Base-by-base conservation (phyloP, 2,888 invertebrate species). In the Chrysodeixis includens region DNA sequence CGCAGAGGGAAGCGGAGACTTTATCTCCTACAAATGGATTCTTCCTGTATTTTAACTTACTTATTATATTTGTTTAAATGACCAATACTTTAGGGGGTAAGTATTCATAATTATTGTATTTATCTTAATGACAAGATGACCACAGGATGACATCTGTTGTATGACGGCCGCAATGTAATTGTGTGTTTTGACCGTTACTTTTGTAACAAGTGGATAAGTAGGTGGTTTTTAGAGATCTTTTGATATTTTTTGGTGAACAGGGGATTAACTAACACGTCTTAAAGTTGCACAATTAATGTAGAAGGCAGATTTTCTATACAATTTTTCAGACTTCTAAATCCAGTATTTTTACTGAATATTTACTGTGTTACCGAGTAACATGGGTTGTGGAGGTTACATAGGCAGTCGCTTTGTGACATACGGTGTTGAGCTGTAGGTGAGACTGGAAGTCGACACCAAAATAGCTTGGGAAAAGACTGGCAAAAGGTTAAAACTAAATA, bases 181-280 rank as follows among this genome's bases (percentile, higher is more conserved):
- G 65, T 30, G 40, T 49, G 30, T 54, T 60, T 70, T 62, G 56
- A 30, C 40, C 52, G 61, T 66, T 61, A 30, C n/a, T n/a, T 35
- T n/a, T 14, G 16, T 1, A 5, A 8, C 44, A 30, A 12, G 9
- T 3, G 22, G 4, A 49, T n/a, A 8, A 14, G 4, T 70, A 70
- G 66, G 70, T 71, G 65, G 71, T 40, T 74, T 74, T 78, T 74
- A 26, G 76, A 71, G 75, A 62, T 78, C 75, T 64, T 8, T 40
- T 1, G 0, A n/a, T n/a, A 7, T 40, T 40, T 40, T 40, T 40
- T 40, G 40, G 40, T 40, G n/a, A n/a, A 3, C 40, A 26, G 26
- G 26, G 26, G 3, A n/a, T n/a, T n/a, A n/a, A n/a, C n/a, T n/a
- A n/a, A n/a, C n/a, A n/a, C n/a, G n/a, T n/a, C n/a, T n/a, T n/a